Conservation (phyloP, 2,797 vertebrate species). For the Tokudaia muenninki region DNA sequence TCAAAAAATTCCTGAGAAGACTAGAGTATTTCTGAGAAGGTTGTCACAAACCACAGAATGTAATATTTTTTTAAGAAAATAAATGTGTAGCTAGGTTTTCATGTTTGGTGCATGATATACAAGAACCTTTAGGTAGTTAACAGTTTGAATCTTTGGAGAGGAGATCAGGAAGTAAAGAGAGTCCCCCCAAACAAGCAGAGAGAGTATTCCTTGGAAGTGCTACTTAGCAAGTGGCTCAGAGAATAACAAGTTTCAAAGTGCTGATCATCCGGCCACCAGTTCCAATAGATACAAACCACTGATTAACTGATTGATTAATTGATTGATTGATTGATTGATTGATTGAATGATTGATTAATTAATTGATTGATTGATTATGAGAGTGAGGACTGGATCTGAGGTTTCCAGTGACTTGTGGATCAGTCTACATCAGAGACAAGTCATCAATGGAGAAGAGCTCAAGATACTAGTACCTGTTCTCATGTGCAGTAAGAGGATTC, state of each 20-base stretch:
- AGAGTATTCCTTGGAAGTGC: fast-evolving
- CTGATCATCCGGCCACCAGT: too few species aligned
- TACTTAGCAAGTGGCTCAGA: neutral
- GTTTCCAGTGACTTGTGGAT: neutral
- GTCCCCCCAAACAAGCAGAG: neutral
- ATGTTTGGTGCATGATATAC: neutral
- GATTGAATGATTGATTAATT: neutral
- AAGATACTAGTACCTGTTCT: fast-evolving
- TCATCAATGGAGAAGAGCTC: neutral
- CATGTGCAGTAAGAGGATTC: neutral
- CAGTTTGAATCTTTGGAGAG: neutral
- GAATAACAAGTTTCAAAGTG: neutral
- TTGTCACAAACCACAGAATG: neutral
- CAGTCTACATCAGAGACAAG: neutral
- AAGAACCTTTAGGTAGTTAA: neutral
- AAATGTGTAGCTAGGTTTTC: neutral
- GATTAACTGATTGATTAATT: neutral
- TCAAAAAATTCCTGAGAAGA: neutral
- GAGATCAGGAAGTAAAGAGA: too few species aligned
- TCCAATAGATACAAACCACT: neutral
- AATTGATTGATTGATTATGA: too few species aligned
- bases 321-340: neutral
- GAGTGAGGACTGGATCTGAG: neutral
- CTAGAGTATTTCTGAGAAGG: neutral
- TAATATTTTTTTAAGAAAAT: neutral